These are phyloP conservation scores for Carettochelys insculpta DNA, from an alignment of 2,113 vertebrate genomes.

Conservation along the genomic window DNA sequence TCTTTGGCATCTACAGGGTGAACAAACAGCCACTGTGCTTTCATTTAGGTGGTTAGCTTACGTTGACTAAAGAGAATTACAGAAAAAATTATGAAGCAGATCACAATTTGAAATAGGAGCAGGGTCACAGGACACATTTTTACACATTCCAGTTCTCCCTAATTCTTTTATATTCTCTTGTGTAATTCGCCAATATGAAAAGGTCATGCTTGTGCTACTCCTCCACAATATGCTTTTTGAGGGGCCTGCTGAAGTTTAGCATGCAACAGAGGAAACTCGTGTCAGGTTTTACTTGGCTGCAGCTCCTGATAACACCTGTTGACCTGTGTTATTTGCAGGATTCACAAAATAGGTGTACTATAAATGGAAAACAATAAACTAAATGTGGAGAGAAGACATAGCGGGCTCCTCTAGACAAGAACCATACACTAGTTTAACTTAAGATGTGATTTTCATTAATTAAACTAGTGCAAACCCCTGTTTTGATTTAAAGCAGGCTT, in stretches of 20 bases:
- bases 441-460: neutral
- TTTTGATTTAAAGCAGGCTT: neutral
- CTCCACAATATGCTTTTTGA: neutral
- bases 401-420: neutral
- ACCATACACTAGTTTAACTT: neutral
- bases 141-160: neutral
- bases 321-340: neutral
- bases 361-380: neutral
- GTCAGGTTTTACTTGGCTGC: neutral
- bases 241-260: neutral
- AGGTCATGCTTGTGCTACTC: neutral
- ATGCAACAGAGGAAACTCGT: neutral
- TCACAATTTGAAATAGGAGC: neutral
- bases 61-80: neutral
- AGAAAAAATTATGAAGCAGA: neutral
- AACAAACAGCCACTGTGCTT: neutral
- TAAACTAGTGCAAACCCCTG: neutral
- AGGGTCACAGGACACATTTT: accelerated
- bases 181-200: neutral
- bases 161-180: neutral
- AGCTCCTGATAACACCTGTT: neutral
- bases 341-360: neutral
- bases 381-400: neutral
- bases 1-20: neutral
- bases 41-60: accelerated